phyloP scores from a whole-genome alignment of 92 coral and sea anemone species.

The Epizoanthus rinbou region DNA sequence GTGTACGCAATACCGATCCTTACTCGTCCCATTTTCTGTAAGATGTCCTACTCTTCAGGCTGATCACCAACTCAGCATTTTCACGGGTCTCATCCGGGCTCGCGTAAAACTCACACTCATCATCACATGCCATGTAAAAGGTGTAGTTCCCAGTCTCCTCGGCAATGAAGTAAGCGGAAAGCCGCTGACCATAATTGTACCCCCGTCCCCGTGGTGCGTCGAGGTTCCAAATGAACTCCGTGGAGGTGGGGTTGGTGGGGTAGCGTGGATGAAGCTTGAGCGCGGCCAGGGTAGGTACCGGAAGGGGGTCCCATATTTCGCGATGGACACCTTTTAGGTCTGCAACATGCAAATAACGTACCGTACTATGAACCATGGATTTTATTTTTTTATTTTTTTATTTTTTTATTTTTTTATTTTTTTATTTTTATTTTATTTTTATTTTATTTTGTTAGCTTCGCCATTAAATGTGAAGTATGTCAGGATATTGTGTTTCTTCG shows the following conservation, averaged over 20 bases:
- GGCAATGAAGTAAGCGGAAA: slow-evolving; percentile 56
- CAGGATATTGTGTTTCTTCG: no score
- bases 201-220: slow-evolving; percentile 57
- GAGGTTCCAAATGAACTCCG: slow-evolving; percentile 49
- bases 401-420: no score
- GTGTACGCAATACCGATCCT: background rate
- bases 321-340: slow-evolving; percentile 62
- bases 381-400: no score
- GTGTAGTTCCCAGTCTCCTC: slow-evolving; percentile 66
- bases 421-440: no score
- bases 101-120: slow-evolving; percentile 53
- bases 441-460: no score
- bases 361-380: no score
- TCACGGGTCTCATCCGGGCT: slow-evolving; percentile 46
- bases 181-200: slow-evolving; percentile 49
- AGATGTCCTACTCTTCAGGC: slow-evolving; percentile 31
- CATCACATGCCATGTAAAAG: slow-evolving; percentile 65
- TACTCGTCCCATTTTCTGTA: slow-evolving; percentile 65
- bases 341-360: background rate
- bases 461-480: no score
- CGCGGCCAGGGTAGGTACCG: background rate
- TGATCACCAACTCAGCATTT: slow-evolving; percentile 27
- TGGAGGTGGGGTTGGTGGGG: slow-evolving; percentile 38
- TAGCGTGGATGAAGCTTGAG: slow-evolving; percentile 46
- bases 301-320: slow-evolving; percentile 49